Evolutionary conservation across 2,797 vertebrate genomes (phyloP), one percentile per base, ranked within the genome.

Genomic region (Falco novaeseelandiae): DNA sequence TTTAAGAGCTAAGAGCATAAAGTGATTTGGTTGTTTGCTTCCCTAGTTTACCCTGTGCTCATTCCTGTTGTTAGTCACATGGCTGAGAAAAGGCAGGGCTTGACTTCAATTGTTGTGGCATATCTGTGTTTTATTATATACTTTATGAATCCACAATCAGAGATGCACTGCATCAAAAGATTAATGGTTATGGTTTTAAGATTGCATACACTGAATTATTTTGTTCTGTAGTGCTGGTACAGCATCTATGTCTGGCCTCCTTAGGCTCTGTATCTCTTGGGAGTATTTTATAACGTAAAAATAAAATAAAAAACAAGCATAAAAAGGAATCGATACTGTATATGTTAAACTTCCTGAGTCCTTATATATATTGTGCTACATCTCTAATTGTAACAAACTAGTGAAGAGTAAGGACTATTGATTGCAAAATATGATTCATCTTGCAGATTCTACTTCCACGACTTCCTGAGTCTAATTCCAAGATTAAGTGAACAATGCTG

Each of bases 121-220:
- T 92, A 89, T 94, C 87, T 87, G 88, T 85, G 63, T 93, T 95
- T 93, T 97, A 89, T 95, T 96, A 91, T 69, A 69, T 48, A 23
- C 12, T 93, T 91, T 91, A 94, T 90, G 74, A 87, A 65, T 85
- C 67, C 30, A 91, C 51, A 30, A 42, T 96, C 84, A 89, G 89
- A 92, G 91, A 96, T 78, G 65, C 83, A 82, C 40, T 69, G 44
- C 77, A 67, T 85, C 52, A 65, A 85, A 97, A 96, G 94, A 96
- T 96, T 97, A 94, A 97, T 95, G 89, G 79, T 91, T 93, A 96
- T 95, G 91, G 88, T 91, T 95, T 93, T 89, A 89, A 96, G 87
- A 94, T 49, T 94, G 73, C 85, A 83, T 86, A 86, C 73, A n/a
- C 73, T 83, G 90, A 96, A 87, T 90, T 88, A 94, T 77, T 95